phyloP scores from a whole-genome alignment of 2,797 vertebrate species.

The Aplochiton taeniatus region DNA sequence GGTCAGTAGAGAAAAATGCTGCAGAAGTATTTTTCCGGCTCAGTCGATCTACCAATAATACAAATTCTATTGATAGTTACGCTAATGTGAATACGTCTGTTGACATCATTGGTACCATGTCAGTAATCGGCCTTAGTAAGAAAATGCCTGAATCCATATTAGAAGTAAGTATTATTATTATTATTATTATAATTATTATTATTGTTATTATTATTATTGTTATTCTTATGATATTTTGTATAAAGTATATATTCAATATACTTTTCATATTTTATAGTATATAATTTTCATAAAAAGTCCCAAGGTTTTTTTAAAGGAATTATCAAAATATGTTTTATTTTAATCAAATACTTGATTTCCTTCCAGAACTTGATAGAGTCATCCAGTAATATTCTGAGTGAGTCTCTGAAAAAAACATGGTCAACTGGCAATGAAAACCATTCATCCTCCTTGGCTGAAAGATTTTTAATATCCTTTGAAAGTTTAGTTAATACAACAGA shows the following conservation, averaged over 20 bases:
- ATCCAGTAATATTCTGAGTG: conserved; percentile 66
- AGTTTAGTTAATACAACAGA: neutral
- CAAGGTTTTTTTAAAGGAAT: too few relatives aligned
- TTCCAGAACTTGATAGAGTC: conserved; percentile 63
- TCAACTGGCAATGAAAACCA: fast-evolving
- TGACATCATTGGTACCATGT: conserved; percentile 6
- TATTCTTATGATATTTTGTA: too few relatives aligned
- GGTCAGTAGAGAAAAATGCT: conserved; percentile 15
- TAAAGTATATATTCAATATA: too few relatives aligned
- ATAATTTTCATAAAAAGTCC: too few relatives aligned
- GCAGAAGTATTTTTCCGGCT: conserved; percentile 22
- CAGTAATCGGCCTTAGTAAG: fast-evolving
- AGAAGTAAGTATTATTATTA: conserved; percentile 56
- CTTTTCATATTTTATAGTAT: too few relatives aligned
- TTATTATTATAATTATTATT: too few relatives aligned
- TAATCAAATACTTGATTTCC: neutral
- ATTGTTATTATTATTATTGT: too few relatives aligned
- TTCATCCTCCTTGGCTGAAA: neutral
- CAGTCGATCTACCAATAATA: conserved; percentile 17
- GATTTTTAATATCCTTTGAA: conserved; percentile 58
- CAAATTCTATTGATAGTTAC: neutral
- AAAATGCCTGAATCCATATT: fast-evolving
- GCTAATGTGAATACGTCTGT: conserved; percentile 58
- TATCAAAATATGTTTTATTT: too few relatives aligned
- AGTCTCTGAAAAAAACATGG: neutral